Evolutionary conservation across 2,888 invertebrate genomes (phyloP), one percentile per base, ranked within the genome.

Genomic region (Aporophyla nigra): DNA sequence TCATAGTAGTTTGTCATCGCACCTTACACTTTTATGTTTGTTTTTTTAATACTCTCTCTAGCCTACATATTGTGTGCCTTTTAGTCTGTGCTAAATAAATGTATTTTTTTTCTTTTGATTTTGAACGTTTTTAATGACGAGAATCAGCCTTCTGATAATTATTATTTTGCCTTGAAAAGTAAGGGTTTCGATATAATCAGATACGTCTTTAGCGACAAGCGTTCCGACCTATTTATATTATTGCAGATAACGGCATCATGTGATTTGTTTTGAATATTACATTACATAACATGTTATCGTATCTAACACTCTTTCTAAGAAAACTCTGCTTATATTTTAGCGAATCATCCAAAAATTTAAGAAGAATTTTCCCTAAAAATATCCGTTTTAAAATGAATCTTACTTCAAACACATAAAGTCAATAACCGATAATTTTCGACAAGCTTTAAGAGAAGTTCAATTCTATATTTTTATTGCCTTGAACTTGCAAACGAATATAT

Each of bases 311-410:
- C 0, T 49, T 67, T 40, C 21, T 21, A 59, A 70, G 21, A 79
- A 59, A 27, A 59, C 1, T 1, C 16, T 16, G 4, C 14, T 2
- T 16, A 4, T 3, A 56, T 33, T 46, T 56, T 46, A 7, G n/a
- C 24, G 14, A 14, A 16, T 54, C 33, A 12, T 6, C 12, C 33
- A 33, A 33, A 61, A 21, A 10, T 6, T 33, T 21, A 53, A 27
- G 21, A 21, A 19, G 51, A 10, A 1, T 56, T 46, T 9, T 40
- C 27, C 21, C 61, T 27, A 33, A 62, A 74, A 74, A 54, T 49
- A 61, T 6, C 14, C 12, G n/a, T 77, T 54, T 19, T 9, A 78
- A 63, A 75, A 81, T 76, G 49, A 76, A 72, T 24, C 24, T 46
- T 21, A 40, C 2, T 5, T 16, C 46, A 33, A 80, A 80, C 24